Percentiles rank a stretch among this genome's conserved stretches.
Conservation (phyloP, 1,140 invertebrate genomes). For the Drosophila persimilis region DNA sequence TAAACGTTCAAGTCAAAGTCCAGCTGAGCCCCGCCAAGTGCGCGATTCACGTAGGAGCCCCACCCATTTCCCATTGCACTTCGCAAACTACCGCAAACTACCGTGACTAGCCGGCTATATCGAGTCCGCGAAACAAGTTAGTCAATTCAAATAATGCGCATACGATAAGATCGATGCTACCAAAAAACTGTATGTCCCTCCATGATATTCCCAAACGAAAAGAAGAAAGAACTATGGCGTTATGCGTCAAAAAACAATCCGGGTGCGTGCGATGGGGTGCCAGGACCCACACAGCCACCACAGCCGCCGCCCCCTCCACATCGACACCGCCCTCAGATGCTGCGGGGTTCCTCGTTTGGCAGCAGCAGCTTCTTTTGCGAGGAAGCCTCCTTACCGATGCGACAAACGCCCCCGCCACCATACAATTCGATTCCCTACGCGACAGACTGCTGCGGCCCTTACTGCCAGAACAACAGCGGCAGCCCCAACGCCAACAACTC, state of each 20-base stretch:
- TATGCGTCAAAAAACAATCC: slow-evolving; percentile 80
- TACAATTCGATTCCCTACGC: slow-evolving; percentile 58
- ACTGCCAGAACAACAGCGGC: slow-evolving; percentile 18
- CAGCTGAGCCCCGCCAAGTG: no score
- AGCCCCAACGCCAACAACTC: slow-evolving; percentile 36
- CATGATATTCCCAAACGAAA: slow-evolving; percentile 82
- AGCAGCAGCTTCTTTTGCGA: slow-evolving; percentile 33
- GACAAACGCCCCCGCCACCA: slow-evolving; percentile 64
- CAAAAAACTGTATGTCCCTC: slow-evolving; percentile 83
- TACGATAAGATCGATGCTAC: slow-evolving; percentile 83
- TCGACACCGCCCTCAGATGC: slow-evolving; percentile 67
- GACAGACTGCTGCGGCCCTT: slow-evolving; percentile 61
- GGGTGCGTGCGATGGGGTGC: slow-evolving; percentile 75
- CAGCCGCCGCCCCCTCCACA: slow-evolving; percentile 71
- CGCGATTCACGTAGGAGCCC: neutral
- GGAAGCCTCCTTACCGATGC: slow-evolving; percentile 45
- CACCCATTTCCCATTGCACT: neutral
- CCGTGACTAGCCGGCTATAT: slow-evolving; percentile 61
- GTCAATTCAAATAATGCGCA: slow-evolving; percentile 80
- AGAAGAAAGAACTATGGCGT: slow-evolving; percentile 82
- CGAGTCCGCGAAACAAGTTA: slow-evolving; percentile 66
- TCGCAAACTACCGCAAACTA: slow-evolving; percentile 5
- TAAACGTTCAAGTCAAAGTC: neutral
- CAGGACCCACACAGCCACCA: slow-evolving; percentile 67
- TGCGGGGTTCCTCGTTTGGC: slow-evolving; percentile 14